Conservation (phyloP, 2,888 invertebrate species). For the Hedychridium roseum region DNA sequence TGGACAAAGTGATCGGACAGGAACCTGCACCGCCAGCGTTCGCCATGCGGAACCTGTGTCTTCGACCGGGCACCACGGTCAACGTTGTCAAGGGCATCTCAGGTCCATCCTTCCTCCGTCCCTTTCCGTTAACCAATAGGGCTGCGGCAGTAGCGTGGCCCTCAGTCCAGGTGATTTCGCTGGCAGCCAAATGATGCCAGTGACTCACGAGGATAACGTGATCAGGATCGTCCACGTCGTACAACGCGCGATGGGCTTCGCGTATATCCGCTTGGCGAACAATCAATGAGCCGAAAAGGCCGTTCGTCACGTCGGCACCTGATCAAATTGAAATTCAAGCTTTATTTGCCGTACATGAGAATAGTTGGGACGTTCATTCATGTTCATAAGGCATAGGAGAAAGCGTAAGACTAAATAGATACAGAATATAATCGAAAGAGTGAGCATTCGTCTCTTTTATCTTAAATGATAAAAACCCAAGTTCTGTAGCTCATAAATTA, state of each 20-base stretch:
- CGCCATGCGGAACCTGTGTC: constrained; percentile 74
- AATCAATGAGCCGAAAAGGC: constrained; percentile 75
- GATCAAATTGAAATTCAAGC: too few relatives aligned
- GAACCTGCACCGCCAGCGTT: constrained; percentile 73
- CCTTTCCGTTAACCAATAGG: constrained; percentile 73
- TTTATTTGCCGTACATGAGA: too few relatives aligned
- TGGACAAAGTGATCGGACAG: constrained; percentile 73
- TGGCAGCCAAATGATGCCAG: constrained; percentile 69
- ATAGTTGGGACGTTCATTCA: too few relatives aligned
- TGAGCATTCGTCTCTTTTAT: too few relatives aligned
- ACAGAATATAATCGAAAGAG: too few relatives aligned
- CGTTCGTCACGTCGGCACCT: constrained; percentile 74
- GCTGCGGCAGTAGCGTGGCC: constrained; percentile 67
- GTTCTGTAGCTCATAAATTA: too few relatives aligned
- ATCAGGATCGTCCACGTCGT: constrained; percentile 75
- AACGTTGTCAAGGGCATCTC: constrained; percentile 61
- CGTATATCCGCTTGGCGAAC: constrained; percentile 72
- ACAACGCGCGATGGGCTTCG: constrained; percentile 70
- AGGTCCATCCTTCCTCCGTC: constrained; percentile 64
- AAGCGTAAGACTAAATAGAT: too few relatives aligned
- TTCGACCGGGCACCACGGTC: constrained; percentile 68
- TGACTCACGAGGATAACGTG: constrained; percentile 77
- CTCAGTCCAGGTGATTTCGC: constrained; percentile 55
- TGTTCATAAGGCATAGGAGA: too few relatives aligned
- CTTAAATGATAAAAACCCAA: too few relatives aligned